A percentile compares a stretch with the other conserved stretches of the same genome.
Evolutionary conservation across 2,113 vertebrate species (phyloP).

Genomic region (Nothocercus nigrocapillus): DNA sequence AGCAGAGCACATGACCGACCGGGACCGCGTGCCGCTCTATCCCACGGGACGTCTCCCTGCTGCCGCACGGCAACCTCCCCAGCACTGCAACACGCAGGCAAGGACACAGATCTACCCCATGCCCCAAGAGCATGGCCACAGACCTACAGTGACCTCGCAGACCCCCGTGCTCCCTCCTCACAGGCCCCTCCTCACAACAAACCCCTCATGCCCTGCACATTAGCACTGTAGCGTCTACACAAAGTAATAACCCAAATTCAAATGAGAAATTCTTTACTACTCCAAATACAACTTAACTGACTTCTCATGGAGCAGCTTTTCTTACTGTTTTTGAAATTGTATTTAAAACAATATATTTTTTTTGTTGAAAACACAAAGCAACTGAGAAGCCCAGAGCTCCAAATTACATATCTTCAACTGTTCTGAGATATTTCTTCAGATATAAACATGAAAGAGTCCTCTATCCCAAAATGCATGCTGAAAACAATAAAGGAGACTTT

Average conservation of each 20-base stretch:
- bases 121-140: neutral
- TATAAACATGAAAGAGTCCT: neutral
- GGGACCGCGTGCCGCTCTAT: too few species aligned
- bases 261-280: neutral
- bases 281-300: neutral
- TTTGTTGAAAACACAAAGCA: neutral
- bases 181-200: neutral
- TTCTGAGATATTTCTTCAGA: neutral
- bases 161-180: neutral
- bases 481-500: neutral
- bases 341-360: neutral
- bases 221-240: neutral
- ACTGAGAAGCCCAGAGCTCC: neutral
- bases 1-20: neutral
- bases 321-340: neutral
- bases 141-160: neutral
- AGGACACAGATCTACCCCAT: neutral
- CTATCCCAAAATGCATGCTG: neutral
- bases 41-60: neutral
- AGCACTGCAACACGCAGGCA: too few species aligned
- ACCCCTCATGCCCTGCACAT: neutral
- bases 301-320: neutral
- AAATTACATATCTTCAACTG: neutral
- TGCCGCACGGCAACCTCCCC: too few species aligned
- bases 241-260: neutral